Percentiles rank a stretch among this genome's conserved stretches.
Evolutionary conservation across 2,113 vertebrate species (phyloP).

Genomic region (Daphoenositta chrysoptera): DNA sequence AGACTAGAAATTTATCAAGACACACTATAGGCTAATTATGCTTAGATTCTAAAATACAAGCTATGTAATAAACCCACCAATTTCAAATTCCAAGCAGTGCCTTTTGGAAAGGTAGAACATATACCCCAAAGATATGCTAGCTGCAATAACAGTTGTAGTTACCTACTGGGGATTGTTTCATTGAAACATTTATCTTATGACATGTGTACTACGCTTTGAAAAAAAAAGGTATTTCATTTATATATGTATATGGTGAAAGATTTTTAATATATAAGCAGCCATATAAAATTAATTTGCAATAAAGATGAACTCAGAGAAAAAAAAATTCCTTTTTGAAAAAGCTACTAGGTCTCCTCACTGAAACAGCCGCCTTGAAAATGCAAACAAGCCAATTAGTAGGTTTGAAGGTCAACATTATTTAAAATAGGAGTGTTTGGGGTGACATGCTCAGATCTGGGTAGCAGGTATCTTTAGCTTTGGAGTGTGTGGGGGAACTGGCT

Average conservation of each 20-base stretch:
- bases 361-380: neutral
- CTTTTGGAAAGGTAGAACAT: neutral
- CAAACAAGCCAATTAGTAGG: neutral
- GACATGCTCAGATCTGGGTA: neutral
- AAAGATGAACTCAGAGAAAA: neutral
- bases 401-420: neutral
- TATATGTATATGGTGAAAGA: neutral
- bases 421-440: neutral
- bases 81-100: neutral
- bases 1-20: neutral
- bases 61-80: neutral
- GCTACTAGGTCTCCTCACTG: neutral
- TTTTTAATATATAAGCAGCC: neutral
- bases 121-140: neutral
- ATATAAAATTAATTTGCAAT: neutral
- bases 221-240: neutral
- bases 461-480: neutral
- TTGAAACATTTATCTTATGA: neutral
- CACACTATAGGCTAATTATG: neutral
- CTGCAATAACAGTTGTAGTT: neutral
- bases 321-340: neutral
- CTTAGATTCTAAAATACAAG: neutral
- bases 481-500: neutral
- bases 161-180: neutral
- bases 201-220: neutral